A percentile compares a stretch with the other conserved stretches of the same genome.
Evolutionary conservation across 2,888 invertebrate species (phyloP).

Genomic region (Coleophora flavipennella): DNA sequence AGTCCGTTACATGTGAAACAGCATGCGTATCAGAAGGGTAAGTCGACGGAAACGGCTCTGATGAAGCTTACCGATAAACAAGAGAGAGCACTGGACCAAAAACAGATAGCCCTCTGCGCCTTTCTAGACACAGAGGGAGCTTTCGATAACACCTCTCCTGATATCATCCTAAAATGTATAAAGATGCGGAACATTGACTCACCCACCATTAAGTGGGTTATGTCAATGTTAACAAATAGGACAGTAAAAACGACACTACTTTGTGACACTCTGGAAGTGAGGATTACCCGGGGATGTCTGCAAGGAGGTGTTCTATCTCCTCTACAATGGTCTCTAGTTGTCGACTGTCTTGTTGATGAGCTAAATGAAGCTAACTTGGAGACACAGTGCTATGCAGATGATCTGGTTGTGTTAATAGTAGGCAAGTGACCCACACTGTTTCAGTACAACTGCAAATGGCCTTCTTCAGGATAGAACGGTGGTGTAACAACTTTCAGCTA

Average conservation of each 20-base stretch:
- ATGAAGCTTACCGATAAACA: not conserved
- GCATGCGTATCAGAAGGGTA: not conserved
- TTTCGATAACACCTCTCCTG: not conserved
- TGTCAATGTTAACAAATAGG: no score
- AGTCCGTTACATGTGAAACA: not conserved
- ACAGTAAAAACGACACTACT: not conserved
- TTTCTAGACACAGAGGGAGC: not conserved
- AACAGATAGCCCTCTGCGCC: not conserved
- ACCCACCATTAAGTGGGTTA: no score
- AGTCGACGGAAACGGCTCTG: not conserved
- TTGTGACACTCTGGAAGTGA: not conserved
- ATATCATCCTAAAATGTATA: no score
- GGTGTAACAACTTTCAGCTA: no score
- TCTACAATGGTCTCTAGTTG: no score
- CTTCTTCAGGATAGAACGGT: no score
- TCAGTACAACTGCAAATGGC: no score
- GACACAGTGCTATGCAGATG: not conserved
- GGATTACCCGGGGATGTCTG: not conserved
- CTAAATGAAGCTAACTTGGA: not conserved
- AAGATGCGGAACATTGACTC: no score
- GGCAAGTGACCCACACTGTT: no score
- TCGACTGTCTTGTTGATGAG: no score
- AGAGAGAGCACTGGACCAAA: not conserved
- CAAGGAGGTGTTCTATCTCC: not conserved
- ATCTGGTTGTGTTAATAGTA: not conserved